phyloP scores from a whole-genome alignment of 2,888 invertebrate species.

The Crocallis elinguaria region DNA sequence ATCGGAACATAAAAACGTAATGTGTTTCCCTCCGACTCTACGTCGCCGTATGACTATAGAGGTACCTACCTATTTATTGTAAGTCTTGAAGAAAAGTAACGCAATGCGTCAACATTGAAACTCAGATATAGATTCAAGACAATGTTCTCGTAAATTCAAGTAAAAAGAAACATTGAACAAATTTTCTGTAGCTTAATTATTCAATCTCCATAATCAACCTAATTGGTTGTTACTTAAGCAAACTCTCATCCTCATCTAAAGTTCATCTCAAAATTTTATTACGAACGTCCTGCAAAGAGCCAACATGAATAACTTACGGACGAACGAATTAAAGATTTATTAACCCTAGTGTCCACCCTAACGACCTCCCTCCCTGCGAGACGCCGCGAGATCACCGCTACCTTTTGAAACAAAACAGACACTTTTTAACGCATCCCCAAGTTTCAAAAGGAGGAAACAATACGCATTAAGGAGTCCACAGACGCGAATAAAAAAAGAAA shows the following conservation, averaged over 20 bases:
- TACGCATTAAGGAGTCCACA: constrained; percentile 53
- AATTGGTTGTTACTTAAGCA: constrained; percentile 37
- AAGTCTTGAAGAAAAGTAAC: background rate
- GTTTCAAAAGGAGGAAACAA: constrained; percentile 61
- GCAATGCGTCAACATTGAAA: constrained; percentile 8
- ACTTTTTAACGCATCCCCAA: constrained; percentile 63
- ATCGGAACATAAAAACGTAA: constrained; percentile 45
- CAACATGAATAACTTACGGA: constrained; percentile 49
- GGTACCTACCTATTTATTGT: constrained; percentile 35
- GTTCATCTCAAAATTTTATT: constrained; percentile 37
- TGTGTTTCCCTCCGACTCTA: constrained; percentile 34
- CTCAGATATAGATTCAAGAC: background rate
- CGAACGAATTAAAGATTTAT: constrained; percentile 53
- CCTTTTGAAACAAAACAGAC: constrained; percentile 55
- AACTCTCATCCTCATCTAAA: constrained; percentile 36
- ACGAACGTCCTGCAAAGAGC: constrained; percentile 45
- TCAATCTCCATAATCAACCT: constrained; percentile 18
- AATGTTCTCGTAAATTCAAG: background rate
- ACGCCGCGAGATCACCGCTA: constrained; percentile 35
- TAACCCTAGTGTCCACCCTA: constrained; percentile 51
- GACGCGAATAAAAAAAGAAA: constrained; percentile 56
- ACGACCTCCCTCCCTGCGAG: constrained; percentile 49
- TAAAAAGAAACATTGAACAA: constrained; percentile 3
- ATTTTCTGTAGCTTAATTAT: constrained; percentile 28
- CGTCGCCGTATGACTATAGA: constrained; percentile 41